Percentiles rank a stretch among this genome's conserved stretches.
These are phyloP conservation scores for Diorhabda elongata DNA, from an alignment of 1,140 invertebrate species.

Conservation along the genomic window DNA sequence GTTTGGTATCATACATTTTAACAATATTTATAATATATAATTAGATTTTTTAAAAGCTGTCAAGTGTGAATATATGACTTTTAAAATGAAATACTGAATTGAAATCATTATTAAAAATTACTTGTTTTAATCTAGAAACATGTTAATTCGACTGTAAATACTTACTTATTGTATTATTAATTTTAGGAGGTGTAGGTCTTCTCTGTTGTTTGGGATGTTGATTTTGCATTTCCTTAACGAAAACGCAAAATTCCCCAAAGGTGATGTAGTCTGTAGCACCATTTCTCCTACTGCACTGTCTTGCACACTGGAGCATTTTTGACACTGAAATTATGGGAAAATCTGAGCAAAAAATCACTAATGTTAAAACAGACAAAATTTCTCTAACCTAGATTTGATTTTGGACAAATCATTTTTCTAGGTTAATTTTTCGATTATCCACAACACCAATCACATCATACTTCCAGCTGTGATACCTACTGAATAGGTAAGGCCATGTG, in stretches of 20 bases:
- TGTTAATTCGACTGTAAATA: background rate
- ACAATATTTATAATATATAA: no score
- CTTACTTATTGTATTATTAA: conserved; percentile 28
- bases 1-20: no score
- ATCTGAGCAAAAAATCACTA: conserved; percentile 5
- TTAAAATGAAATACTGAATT: no score
- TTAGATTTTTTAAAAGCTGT: no score
- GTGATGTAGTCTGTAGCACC: conserved; percentile 53
- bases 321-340: conserved; percentile 49
- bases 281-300: conserved; percentile 52
- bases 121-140: background rate
- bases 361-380: background rate
- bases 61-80: no score
- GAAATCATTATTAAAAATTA: no score
- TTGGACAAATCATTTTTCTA: conserved; percentile 14
- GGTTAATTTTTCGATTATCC: conserved; percentile 25
- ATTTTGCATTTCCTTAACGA: conserved; percentile 57
- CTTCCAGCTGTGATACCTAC: background rate
- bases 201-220: conserved; percentile 33
- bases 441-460: background rate
- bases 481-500: background rate
- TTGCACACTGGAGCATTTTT: conserved; percentile 59
- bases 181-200: conserved; percentile 31
- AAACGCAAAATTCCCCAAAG: conserved; percentile 66
- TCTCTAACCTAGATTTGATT: conserved; percentile 4